Base-by-base conservation (phyloP, 2,888 invertebrate species). In the Zygothrica quintamaculata region DNA sequence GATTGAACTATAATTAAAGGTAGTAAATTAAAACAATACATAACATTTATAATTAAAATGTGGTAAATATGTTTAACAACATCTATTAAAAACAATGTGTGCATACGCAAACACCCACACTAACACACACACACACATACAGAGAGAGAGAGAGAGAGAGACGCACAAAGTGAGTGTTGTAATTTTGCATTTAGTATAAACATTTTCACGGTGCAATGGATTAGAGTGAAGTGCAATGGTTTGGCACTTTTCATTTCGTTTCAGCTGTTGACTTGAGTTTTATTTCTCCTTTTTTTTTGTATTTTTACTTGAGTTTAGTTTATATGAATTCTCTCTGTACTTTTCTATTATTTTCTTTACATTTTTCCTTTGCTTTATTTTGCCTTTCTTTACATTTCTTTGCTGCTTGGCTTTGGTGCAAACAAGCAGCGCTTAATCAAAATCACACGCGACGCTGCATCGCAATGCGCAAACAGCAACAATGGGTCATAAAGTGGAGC, bases 381-480 rank as follows among this genome's bases (percentile, higher is more conserved):
- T 36, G 37, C 25, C 26, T 55, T 40, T 33, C 16, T 34, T 42
- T 52, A 42, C 58, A 56, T 51, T 43, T 26, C 59, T 42, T 29
- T 22, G 39, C 9, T 12, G 12, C 12, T 6, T 12, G 36, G 59
- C 37, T 16, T 70, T 56, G 62, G 62, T n/a, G 57, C 65, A 73
- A 65, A 70, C 75, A 65, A 51, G 61, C 65, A 59, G 39, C 77
- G 68, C 76, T 87, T 87, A 82, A 82, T 82, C 82, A 82, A 82
- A 82, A 82, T 82, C 82, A 84, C 78, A 84, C 82, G 85, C 82
- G 57, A 74, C 70, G 76, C 58, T 79, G 82, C 82, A 67, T 70
- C 57, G 74, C 80, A 71, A 65, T 69, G 74, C 74, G 82, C 66
- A 62, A 65, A 51, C 58, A 69, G 58, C 66, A 77, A 75, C 77